Evolutionary conservation across 2,797 vertebrate species (phyloP), one percentile per base, ranked within the genome.

Genomic region (Clarias pachynema): DNA sequence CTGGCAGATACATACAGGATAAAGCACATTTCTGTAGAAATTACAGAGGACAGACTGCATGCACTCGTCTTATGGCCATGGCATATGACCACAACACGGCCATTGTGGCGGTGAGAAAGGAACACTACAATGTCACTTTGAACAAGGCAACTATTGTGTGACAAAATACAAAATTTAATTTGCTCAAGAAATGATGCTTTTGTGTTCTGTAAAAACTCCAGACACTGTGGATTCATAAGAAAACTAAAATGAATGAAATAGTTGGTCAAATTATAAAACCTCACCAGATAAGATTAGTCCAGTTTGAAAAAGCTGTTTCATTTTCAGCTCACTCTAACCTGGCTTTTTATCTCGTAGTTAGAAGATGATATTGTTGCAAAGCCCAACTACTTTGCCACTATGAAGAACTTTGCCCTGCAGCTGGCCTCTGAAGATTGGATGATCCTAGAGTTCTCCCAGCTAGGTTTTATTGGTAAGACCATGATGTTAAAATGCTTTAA

Each of bases 321-420:
- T 18, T 60, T 14, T 3, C 31, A 44, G 37, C 56, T 80, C 89
- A 22, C 9, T 49, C 24, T 68, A 0, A 81, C 20, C 88, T 84
- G 65, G n/a, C 26, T 92, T 92, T 84, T 86, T 60, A 26, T 37
- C 70, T 85, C 89, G 65, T 90, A 99, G 98, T 95, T 99, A 93
- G 98, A 99, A 95, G 98, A 99, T 89, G 98, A 99, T 93, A 99
- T 99, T 63, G 97, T 99, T 93, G 98, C 97, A 91, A 99, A 99
- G 91, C 97, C 97, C 87, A 99, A 99, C 96, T 99, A 99, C 93
- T 99, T 99, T 94, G 97, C 97, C 92, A 99, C 97, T 18, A 99
- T 99, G 96, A 99, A 99, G 94, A 99, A 99, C 93, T 99, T 99
- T 94, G 98, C 98, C 22, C 95, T 99, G 93, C 98, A 99, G 92